phyloP scores from a whole-genome alignment of 2,888 invertebrate species.

The Penaeus monodon region DNA sequence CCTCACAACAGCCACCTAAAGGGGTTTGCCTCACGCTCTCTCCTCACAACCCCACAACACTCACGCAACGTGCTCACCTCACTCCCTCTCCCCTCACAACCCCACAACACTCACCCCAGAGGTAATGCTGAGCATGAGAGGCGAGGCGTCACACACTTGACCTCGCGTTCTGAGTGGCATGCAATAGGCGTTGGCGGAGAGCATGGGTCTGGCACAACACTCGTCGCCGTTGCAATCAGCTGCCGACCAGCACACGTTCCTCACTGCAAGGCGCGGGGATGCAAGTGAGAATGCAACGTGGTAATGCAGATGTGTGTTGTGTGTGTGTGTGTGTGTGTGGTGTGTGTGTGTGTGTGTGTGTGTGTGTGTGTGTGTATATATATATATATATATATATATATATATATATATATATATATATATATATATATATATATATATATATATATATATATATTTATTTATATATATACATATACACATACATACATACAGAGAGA shows the following conservation, averaged over 20 bases:
- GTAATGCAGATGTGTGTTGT: neutral
- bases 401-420: no score
- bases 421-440: no score
- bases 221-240: constrained; percentile 40
- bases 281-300: neutral
- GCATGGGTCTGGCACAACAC: constrained; percentile 62
- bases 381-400: no score
- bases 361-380: neutral
- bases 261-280: constrained; percentile 9
- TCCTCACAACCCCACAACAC: no score
- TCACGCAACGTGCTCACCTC: no score
- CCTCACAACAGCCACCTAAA: no score
- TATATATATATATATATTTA: no score
- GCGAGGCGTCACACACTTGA: constrained; percentile 55
- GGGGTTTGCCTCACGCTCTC: no score
- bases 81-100: no score
- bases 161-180: constrained; percentile 54
- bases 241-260: constrained; percentile 48
- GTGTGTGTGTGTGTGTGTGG: neutral
- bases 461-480: no score
- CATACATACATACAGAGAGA: neutral
- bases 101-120: constrained; percentile 35
- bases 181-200: constrained; percentile 62
- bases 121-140: constrained; percentile 50
- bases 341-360: neutral